A percentile compares a stretch with the other conserved stretches of the same genome.
These are phyloP conservation scores for Marmota flaviventris DNA, from an alignment of 2,113 vertebrate genomes.

Conservation along the genomic window DNA sequence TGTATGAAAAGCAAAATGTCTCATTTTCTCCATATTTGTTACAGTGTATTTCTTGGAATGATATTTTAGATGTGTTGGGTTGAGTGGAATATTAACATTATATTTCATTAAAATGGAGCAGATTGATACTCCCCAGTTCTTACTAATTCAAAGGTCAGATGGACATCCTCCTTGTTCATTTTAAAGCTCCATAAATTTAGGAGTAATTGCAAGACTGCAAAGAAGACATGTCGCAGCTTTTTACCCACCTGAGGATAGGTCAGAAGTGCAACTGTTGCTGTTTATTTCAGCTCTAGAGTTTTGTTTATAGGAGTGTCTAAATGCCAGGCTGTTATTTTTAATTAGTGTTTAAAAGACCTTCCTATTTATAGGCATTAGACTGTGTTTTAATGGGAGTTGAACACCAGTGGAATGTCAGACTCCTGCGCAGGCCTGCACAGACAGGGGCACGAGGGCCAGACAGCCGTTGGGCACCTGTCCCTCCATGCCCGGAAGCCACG, in stretches of 20 bases:
- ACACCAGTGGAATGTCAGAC: constrained; percentile 85
- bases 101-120: constrained; percentile 51
- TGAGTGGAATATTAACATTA: constrained; percentile 46
- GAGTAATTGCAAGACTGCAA: not conserved
- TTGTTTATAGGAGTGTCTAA: constrained; percentile 83
- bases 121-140: not conserved
- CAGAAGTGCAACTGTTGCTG: not conserved
- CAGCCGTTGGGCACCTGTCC: constrained; percentile 64
- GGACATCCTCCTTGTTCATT: not conserved
- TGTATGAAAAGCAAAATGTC: not conserved
- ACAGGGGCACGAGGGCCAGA: constrained; percentile 77
- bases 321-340: constrained; percentile 86
- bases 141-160: constrained; percentile 23
- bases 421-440: constrained; percentile 81
- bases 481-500: constrained; percentile 64
- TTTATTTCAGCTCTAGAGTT: constrained; percentile 79
- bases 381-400: constrained; percentile 85
- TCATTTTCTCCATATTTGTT: not conserved
- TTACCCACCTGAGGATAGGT: constrained; percentile 44
- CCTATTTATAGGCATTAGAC: constrained; percentile 87
- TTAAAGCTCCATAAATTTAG: constrained; percentile 18
- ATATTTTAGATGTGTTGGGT: not conserved
- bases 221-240: constrained; percentile 1
- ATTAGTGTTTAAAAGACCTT: constrained; percentile 84
- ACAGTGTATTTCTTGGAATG: not conserved